phyloP scores from a whole-genome alignment of 2,888 invertebrate genomes.

The Philonicus albiceps region DNA sequence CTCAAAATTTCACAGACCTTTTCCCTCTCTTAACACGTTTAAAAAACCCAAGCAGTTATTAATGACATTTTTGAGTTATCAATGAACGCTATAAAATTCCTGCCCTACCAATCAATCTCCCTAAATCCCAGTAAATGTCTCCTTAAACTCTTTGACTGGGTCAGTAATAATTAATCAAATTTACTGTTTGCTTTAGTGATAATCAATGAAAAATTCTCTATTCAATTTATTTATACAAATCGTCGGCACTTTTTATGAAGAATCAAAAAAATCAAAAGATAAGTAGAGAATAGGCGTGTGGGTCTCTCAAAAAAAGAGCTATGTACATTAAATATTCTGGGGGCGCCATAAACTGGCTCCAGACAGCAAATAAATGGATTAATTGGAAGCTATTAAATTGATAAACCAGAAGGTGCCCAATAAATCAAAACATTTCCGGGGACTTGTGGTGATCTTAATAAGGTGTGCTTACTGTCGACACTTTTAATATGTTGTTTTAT shows the following conservation, averaged over 20 bases:
- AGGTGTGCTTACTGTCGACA: background rate
- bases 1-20: background rate
- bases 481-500: background rate
- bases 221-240: background rate
- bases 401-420: background rate
- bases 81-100: background rate
- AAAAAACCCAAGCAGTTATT: background rate
- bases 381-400: background rate
- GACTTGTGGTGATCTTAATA: background rate
- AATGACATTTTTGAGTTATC: background rate
- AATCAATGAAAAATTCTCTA: background rate
- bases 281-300: background rate
- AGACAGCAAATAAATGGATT: constrained; percentile 12
- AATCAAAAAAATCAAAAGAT: background rate
- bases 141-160: background rate
- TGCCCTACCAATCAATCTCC: background rate
- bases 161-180: background rate
- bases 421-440: background rate
- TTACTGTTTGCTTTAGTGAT: background rate
- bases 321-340: background rate
- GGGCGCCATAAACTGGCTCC: constrained; percentile 11
- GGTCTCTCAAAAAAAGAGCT: background rate
- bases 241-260: background rate
- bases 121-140: background rate
- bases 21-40: background rate